Evolutionary conservation across 2,888 invertebrate species (phyloP), one percentile per base, ranked within the genome.

Genomic region (Pyrochroa serraticornis): DNA sequence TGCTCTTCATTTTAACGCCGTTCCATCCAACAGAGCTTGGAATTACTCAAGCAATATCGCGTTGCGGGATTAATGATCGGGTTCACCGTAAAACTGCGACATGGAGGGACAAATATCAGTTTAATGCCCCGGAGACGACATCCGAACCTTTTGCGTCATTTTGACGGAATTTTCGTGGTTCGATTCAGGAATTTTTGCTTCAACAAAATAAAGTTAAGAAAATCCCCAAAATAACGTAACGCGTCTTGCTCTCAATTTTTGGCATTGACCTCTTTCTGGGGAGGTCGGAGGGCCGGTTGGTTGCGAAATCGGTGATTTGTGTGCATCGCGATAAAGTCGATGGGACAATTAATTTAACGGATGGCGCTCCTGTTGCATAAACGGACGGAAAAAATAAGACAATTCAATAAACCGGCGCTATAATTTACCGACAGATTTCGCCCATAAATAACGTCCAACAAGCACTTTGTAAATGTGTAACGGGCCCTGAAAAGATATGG

Each of bases 1-100:
- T 33, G 44, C 30, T 44, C 33, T 41, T 44, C 42, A 44, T 49
- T 56, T 56, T 49, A 57, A 57, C 56, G 57, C 46, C 44, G 44
- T 44, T 44, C 44, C 44, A 34, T 13, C 32, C 34, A 44, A 33
- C 32, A 44, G 33, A 32, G 34, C 34, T 34, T 34, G 34, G 44
- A 44, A 44, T 44, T 44, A 44, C 33, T 44, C 44, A 44, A 44
- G 13, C 44, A 31, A 44, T 44, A 9, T 32, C 34, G 44, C 44
- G 44, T 44, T 44, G 3, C 34, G 33, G 44, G 44, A 44, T 44
- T 44, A 44, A 44, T 44, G 44, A 44, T 44, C 44, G 10, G 43
- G 3, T 13, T 33, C 9, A 31, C 31, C 44, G 33, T 44, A 44
- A 44, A 44, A 44, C 44, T 22, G 22, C 33, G 32, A 44, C 44